phyloP scores from a whole-genome alignment of 2,888 invertebrate genomes.

The Cheilosia urbana region DNA sequence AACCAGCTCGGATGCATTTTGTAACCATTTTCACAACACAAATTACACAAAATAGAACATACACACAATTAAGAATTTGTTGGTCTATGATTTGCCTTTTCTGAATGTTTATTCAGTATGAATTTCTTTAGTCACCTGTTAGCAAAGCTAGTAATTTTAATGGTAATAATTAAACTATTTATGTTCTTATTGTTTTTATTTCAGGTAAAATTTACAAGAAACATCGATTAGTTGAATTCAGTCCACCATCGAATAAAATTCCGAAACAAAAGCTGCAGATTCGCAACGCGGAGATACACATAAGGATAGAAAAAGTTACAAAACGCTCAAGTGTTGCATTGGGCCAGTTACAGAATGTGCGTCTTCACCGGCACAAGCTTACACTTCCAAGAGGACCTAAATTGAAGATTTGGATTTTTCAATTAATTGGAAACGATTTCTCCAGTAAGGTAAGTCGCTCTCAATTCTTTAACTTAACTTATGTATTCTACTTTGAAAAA shows the following conservation, averaged over 20 bases:
- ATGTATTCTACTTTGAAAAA: not conserved
- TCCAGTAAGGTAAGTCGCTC: slow-evolving; percentile 79
- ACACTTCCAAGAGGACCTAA: slow-evolving; percentile 70
- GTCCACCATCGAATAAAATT: slow-evolving; percentile 86
- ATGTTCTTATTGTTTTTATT: slow-evolving; percentile 63
- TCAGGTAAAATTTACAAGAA: slow-evolving; percentile 93
- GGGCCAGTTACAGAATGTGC: slow-evolving; percentile 1
- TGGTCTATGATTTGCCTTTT: no score
- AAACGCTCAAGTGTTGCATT: slow-evolving; percentile 8
- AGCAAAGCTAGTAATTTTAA: no score
- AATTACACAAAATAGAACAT: no score
- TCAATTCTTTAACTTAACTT: not conserved
- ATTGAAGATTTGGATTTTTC: slow-evolving; percentile 82
- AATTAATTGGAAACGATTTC: slow-evolving; percentile 79
- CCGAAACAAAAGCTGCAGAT: slow-evolving; percentile 87
- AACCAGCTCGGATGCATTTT: no score
- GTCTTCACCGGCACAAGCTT: slow-evolving; percentile 29
- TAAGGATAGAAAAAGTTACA: slow-evolving; percentile 83
- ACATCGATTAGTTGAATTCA: slow-evolving; percentile 93
- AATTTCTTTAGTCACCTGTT: no score
- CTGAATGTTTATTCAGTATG: no score
- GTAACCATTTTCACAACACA: no score
- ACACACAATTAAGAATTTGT: no score
- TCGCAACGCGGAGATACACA: slow-evolving; percentile 92
- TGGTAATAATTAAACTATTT: no score